Evolutionary conservation across 2,113 vertebrate species (phyloP), one percentile per base, ranked within the genome.

Genomic region (Emydura subglobosa): DNA sequence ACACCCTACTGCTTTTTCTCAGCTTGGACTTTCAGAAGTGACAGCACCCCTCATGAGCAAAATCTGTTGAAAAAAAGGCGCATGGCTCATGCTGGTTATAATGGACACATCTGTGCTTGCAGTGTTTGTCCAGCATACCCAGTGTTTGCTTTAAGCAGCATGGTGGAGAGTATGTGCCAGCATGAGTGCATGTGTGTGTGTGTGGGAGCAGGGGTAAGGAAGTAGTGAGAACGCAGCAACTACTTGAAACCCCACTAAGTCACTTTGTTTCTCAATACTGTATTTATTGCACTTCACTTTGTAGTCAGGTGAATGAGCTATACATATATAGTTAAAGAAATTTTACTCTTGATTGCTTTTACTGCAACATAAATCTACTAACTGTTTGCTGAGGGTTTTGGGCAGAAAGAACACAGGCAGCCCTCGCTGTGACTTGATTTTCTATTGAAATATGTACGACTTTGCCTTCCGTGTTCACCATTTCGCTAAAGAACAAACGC

Each of bases 131-230:
- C 1, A 1, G 95, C 96, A 91, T 95, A 87, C 89, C 88, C 96
- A 93, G 85, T 97, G 97, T 98, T 97, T 97, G 97, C 93, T 97
- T 97, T 97, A 96, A 97, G 95, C 97, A 98, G 97, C 97, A 97
- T 54, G 92, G 91, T 31, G 96, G 87, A 85, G 82, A 87, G 94
- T 78, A 90, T 25, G 91, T 50, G 88, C 94, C 94, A 95, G 96
- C 85, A 88, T 78, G 79, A 72, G 59, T 97, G 88, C 34, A 16
- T 94, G 95, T 80, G 83, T 76, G 91, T 12, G 13, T 85, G 92
- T 91, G 91, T 93, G 95, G 39, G 96, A 97, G 93, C 94, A 88
- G 94, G 94, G 91, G 92, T 72, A 88, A 79, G 61, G 87, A 65
- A 72, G 83, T 54, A 82, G 65, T 0, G 53, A 91, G 95, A 97